phyloP scores from a whole-genome alignment of 2,888 invertebrate genomes.

The Barypeithes pellucidus region DNA sequence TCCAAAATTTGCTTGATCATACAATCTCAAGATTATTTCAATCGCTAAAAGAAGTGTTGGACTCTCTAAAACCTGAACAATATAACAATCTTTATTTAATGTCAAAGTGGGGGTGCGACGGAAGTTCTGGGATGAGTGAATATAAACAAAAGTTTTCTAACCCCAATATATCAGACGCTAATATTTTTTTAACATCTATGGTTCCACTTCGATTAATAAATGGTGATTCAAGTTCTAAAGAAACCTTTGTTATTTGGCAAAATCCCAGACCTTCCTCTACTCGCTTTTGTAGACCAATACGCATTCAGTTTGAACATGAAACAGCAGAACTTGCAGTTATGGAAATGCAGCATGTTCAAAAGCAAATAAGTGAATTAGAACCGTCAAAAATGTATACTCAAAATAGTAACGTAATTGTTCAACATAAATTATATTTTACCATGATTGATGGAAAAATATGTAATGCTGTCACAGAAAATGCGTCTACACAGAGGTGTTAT shows the following conservation, averaged over 20 bases:
- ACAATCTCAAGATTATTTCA: constrained; percentile 10
- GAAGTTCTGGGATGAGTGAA: constrained; percentile 24
- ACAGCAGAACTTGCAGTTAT: too few species aligned
- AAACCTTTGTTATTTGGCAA: constrained; percentile 45
- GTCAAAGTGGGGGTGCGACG: constrained; percentile 15
- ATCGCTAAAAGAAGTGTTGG: constrained; percentile 23
- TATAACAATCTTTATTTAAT: constrained; percentile 28
- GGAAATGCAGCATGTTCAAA: too few species aligned
- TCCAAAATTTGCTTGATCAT: constrained; percentile 33
- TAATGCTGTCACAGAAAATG: constrained; percentile 32
- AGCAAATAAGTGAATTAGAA: too few species aligned
- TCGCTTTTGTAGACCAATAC: constrained; percentile 60
- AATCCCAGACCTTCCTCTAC: constrained; percentile 60
- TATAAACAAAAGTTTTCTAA: constrained; percentile 51
- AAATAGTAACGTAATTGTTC: constrained; percentile 34
- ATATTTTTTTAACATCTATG: constrained; percentile 56
- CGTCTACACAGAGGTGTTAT: constrained; percentile 39
- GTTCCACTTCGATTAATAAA: constrained; percentile 60
- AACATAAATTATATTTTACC: constrained; percentile 34
- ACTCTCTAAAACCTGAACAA: neutral
- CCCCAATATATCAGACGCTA: constrained; percentile 54
- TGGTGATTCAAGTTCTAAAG: constrained; percentile 54
- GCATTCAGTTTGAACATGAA: constrained; percentile 61
- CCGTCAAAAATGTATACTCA: constrained; percentile 11
- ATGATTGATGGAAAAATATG: too few species aligned